Evolutionary conservation across 2,888 invertebrate genomes (phyloP), one percentile per base, ranked within the genome.

Genomic region (Hypsopygia costalis): DNA sequence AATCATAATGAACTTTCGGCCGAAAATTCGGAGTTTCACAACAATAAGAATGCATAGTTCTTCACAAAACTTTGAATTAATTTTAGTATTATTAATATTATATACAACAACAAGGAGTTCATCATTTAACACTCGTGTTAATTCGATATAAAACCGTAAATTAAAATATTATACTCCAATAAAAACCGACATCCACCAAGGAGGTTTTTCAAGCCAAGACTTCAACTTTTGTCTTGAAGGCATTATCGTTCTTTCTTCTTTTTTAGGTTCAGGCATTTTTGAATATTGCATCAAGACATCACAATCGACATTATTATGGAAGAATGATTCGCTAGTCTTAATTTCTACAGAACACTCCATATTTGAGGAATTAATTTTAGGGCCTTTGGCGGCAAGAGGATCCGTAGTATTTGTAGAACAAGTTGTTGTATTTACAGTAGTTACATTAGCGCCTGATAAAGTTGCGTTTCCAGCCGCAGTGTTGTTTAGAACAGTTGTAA

Each of bases 131-230:
- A 4, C 16, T 16, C 16, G 16, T 16, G 16, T 16, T 3, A 16
- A 3, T 16, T 16, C 16, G 2, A 16, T 16, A 4, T n/a, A n/a
- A n/a, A n/a, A n/a, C n/a, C n/a, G 16, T 16, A 16, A 16, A 16
- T 3, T 16, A 4, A 16, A 16, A 16, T 16, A 16, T 57, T 61
- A 86, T 3, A 77, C 69, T 28, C 80, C 79, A 40, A 87, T 74
- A 43, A 87, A 81, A 44, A 80, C 42, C 10, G 85, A 73, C 61
- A 81, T 52, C 87, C 87, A 87, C 87, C 87, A 86, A 0, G 87
- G 87, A 1, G 86, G 87, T 27, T 73, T 86, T 1, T 67, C 45
- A 8, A 81, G 40, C 81, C 81, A 83, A 0, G 75, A 55, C 43
- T 81, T 80, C 21, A 87, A 46, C 45, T 69, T 78, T 1, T 56